Conservation (phyloP, 2,113 vertebrate genomes). For the Piaya cayana region DNA sequence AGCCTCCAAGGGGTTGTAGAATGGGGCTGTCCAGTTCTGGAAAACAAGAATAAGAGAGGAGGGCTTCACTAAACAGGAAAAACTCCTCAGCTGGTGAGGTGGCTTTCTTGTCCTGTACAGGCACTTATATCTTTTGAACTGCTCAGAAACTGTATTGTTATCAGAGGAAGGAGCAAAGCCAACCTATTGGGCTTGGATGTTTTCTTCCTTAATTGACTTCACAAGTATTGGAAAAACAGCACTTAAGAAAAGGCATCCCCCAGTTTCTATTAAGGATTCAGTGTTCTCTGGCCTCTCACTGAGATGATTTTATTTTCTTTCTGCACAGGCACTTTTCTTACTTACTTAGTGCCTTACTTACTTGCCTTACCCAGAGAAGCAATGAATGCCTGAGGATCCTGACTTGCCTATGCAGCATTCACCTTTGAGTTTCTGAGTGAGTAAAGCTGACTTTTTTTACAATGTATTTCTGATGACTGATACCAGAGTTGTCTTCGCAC, state of each 20-base stretch:
- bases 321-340: background rate
- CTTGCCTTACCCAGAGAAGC: background rate
- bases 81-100: background rate
- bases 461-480: rapidly evolving
- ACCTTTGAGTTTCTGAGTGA: background rate
- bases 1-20: background rate
- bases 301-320: background rate
- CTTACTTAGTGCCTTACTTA: no score
- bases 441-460: background rate
- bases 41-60: background rate
- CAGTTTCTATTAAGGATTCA: no score
- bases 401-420: background rate
- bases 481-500: background rate
- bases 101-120: background rate
- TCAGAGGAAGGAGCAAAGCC: background rate
- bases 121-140: background rate
- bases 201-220: background rate
- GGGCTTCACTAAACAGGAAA: background rate
- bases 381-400: background rate
- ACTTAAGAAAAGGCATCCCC: no score
- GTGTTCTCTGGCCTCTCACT: background rate
- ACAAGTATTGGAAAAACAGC: background rate
- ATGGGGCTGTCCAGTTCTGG: background rate
- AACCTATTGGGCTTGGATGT: background rate
- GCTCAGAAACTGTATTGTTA: background rate